Base-by-base conservation (phyloP, 35 echinoderm and acorn worm species). In the Apostichopus japonicus region DNA sequence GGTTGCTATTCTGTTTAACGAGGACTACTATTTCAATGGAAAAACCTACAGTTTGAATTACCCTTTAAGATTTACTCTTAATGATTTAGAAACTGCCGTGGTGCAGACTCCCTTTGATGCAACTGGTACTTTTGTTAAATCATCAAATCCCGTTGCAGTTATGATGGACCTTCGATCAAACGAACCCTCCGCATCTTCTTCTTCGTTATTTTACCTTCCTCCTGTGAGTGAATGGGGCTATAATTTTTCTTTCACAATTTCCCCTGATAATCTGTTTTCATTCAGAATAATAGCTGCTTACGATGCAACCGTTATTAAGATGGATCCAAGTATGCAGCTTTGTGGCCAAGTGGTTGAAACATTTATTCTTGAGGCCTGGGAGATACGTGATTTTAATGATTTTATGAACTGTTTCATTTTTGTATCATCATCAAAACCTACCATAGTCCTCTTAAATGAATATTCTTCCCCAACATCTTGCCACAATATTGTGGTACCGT, bases 241-340 rank as follows among this genome's bases (percentile, higher is more conserved):
- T 4, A 4, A 55, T 19, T 84, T 56, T 19, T 22, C 15, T 14
- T 56, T 84, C 57, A 14, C 80, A 53, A 17, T 44, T 5, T 84
- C 80, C 17, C 80, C 80, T 4, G 56, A 84, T 1, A 44, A 56
- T 10, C 6, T 19, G 6, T 58, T 56, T 56, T 56, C 52, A 8
- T 84, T 84, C 9, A 84, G 80, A 53, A 57, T 84, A 10, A 84
- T 57, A 19, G 54, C 53, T 84, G 80, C 80, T 14, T 84, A 84
- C 80, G 17, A 84, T 56, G 53, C 5, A 56, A 53, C 80, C 7
- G 5, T 8, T 4, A 21, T 84, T 4, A 56, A 6, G 9, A 15
- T 84, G 14, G 15, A 17, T 6, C n/a, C 80, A 4, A 56, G 6
- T 5, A 25, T 13, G 25, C 16, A 5, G 5, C 54, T n/a, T 6